These are phyloP conservation scores for Sebastiscus albofasciatus DNA, from an alignment of 2,797 vertebrate genomes.

Conservation along the genomic window DNA sequence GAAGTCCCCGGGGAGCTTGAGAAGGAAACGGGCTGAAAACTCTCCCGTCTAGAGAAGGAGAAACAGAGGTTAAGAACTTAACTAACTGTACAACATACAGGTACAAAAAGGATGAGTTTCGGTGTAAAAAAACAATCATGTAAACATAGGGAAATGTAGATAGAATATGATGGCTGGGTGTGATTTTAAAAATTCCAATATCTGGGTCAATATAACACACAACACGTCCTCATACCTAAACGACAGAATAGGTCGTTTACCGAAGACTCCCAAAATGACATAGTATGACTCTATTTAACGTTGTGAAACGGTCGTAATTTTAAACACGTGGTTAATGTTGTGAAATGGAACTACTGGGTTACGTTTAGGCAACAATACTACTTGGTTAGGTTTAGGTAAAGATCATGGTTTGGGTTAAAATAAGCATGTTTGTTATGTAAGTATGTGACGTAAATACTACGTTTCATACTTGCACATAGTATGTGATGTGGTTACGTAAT, in stretches of 20 bases:
- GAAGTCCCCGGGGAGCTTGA: slow-evolving; percentile 97
- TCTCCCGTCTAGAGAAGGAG: slow-evolving; percentile 81
- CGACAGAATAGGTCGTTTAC: background rate
- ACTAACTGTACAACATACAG: background rate
- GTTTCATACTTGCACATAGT: background rate
- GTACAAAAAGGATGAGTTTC: background rate
- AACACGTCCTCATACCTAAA: background rate
- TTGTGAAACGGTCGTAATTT: no score
- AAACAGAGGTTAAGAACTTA: background rate
- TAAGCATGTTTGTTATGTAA: background rate
- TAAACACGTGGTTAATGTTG: background rate
- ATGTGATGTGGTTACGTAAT: background rate
- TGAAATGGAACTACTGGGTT: background rate
- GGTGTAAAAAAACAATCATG: background rate
- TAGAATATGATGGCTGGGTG: background rate
- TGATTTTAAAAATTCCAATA: background rate
- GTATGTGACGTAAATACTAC: background rate
- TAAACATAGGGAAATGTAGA: background rate
- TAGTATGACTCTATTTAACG: background rate
- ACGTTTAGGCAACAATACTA: no score
- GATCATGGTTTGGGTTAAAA: background rate
- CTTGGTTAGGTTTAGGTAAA: background rate
- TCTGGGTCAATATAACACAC: background rate
- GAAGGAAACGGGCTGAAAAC: slow-evolving; percentile 96
- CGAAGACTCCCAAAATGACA: background rate